Conservation (phyloP, 2,888 invertebrate species). For the Catocala sponsa region DNA sequence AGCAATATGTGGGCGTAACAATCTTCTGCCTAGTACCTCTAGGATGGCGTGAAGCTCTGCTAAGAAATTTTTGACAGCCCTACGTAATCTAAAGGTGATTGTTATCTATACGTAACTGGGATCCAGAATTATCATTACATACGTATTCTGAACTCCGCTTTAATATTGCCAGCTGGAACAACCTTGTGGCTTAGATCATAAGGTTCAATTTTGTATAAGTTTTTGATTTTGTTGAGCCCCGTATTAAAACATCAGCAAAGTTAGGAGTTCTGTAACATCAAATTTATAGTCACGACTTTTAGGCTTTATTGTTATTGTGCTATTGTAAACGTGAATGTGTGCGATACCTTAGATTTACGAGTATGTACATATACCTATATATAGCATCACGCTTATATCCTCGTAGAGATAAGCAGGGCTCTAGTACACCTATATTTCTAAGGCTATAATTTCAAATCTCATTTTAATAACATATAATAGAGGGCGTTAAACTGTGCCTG, state of each 20-base stretch:
- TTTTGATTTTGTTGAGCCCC: neutral
- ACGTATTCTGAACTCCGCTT: neutral
- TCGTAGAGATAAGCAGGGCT: too few relatives aligned
- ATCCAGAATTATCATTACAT: slow-evolving; percentile 21
- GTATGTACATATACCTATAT: too few relatives aligned
- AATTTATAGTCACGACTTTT: slow-evolving; percentile 10
- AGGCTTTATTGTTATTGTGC: slow-evolving; percentile 7
- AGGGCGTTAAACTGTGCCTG: too few relatives aligned
- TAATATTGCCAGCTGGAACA: neutral
- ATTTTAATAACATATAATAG: too few relatives aligned
- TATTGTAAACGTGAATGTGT: slow-evolving; percentile 4
- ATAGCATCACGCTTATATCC: too few relatives aligned
- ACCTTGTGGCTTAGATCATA: neutral
- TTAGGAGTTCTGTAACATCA: neutral
- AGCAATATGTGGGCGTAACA: too few relatives aligned
- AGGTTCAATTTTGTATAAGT: slow-evolving; percentile 8
- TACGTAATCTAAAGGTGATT: slow-evolving; percentile 9
- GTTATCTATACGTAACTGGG: slow-evolving; percentile 15
- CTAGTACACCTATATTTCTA: too few relatives aligned
- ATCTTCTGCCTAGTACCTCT: too few relatives aligned
- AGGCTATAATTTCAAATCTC: too few relatives aligned
- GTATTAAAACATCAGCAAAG: slow-evolving; percentile 14
- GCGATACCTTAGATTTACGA: neutral
- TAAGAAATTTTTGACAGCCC: slow-evolving; percentile 11
- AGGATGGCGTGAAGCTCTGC: neutral